Evolutionary conservation across 2,113 vertebrate species (phyloP), one percentile per base, ranked within the genome.

Genomic region (Poeciliopsis occidentalis): DNA sequence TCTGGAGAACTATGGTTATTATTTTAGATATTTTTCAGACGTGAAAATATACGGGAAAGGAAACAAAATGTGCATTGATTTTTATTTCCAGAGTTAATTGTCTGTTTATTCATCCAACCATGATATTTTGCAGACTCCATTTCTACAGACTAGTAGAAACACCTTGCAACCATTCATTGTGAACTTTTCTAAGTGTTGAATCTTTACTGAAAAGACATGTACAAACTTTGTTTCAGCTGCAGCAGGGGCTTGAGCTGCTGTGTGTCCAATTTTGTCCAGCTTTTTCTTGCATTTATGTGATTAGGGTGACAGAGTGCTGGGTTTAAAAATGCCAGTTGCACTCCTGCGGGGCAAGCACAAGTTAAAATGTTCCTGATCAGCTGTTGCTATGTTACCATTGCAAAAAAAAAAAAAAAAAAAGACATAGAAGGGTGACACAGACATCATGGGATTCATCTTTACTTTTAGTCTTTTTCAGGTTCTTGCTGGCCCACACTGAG

Each of bases 311-410:
- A 68, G 64, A 78, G 83, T 78, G 79, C 51, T 27, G 15, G 0
- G 54, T 83, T 87, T 86, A 60, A 73, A 88, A 87, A 88, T 87
- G 86, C 73, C 81, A 88, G 84, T 89, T 81, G 83, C 76, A 76
- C 31, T 65, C 81, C 91, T 83, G 64, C 78, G 26, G 81, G 90
- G 78, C 76, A 75, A 24, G 15, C 3, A 39, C 72, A 12, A 37
- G 72, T 78, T 82, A 84, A 79, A 76, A 76, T 75, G 75, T 79
- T 83, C 65, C 81, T 73, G 78, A 77, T 79, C 76, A 76, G 82
- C 69, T 79, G 88, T 87, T 88, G 89, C 89, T 85, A 86, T 12
- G 83, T 66, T 91, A 89, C 88, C 11, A 4, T 63, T 66, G 67
- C 41, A 8, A 72, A 76, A 73, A 69, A 75, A n/a, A n/a, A n/a